Evolutionary conservation across 2,797 vertebrate genomes (phyloP).

Genomic region (Psittacula echo): DNA sequence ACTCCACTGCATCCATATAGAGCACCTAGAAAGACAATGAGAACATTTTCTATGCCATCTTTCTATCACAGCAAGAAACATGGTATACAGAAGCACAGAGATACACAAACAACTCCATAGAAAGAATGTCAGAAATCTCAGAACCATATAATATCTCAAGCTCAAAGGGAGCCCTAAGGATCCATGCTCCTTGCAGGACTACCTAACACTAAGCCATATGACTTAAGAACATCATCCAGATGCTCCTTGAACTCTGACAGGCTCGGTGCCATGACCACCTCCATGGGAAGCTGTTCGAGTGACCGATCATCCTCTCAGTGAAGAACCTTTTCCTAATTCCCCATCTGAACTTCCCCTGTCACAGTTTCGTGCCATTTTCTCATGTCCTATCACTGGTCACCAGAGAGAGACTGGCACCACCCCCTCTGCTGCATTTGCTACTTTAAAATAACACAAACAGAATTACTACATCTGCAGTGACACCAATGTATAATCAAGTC

Average conservation of each 20-base stretch:
- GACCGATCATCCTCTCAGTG: background rate
- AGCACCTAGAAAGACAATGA: conserved; percentile 70
- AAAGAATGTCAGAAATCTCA: background rate
- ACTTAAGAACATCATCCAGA: background rate
- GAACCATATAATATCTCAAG: background rate
- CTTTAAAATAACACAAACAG: background rate
- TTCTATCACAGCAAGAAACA: background rate
- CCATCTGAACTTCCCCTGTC: background rate
- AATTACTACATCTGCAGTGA: background rate
- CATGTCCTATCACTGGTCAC: background rate
- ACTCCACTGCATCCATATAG: conserved; percentile 83
- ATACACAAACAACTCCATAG: background rate
- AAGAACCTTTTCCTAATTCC: background rate
- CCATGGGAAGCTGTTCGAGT: background rate
- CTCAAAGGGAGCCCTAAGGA: background rate
- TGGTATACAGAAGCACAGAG: accelerated
- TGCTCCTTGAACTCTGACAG: background rate
- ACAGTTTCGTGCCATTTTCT: background rate
- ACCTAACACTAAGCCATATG: background rate
- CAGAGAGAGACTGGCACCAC: background rate
- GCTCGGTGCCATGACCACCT: background rate
- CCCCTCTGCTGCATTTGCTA: background rate
- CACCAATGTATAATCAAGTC: background rate
- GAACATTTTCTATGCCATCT: background rate
- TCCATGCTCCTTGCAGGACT: background rate